Conservation (phyloP, 2,113 vertebrate species). For the Athene cunicularia region DNA sequence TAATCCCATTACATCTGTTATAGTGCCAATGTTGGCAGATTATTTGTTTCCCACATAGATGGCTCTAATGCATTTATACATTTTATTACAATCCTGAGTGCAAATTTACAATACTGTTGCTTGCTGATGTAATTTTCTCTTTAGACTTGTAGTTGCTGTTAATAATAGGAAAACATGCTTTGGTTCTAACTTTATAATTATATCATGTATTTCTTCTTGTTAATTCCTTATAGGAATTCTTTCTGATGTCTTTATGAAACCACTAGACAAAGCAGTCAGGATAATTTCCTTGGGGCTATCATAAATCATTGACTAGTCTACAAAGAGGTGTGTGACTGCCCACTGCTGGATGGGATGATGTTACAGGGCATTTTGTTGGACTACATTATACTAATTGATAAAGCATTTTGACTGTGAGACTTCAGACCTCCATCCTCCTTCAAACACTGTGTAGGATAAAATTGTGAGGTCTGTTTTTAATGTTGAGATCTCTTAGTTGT, state of each 20-base stretch:
- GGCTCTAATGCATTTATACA: not conserved
- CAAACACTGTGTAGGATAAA: not conserved
- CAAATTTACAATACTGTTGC: not conserved
- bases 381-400: not conserved
- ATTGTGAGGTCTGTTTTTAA: not conserved
- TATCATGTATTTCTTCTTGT: not conserved
- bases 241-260: not conserved
- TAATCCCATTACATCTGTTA: not conserved
- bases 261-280: accelerated
- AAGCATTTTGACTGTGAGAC: not conserved
- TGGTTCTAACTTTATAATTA: not conserved
- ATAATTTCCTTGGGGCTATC: not conserved
- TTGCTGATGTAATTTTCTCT: not conserved
- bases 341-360: not conserved
- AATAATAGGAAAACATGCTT: not conserved
- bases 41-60: not conserved
- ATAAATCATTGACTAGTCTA: not conserved
- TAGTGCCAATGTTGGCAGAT: not conserved
- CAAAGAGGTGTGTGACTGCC: not conserved
- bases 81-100: not conserved
- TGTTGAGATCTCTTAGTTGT: not conserved
- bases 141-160: not conserved
- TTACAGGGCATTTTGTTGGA: not conserved
- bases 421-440: not conserved
- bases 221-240: not conserved